Conservation (phyloP, 2,888 invertebrate genomes). For the Orthonychiurus folsomi region DNA sequence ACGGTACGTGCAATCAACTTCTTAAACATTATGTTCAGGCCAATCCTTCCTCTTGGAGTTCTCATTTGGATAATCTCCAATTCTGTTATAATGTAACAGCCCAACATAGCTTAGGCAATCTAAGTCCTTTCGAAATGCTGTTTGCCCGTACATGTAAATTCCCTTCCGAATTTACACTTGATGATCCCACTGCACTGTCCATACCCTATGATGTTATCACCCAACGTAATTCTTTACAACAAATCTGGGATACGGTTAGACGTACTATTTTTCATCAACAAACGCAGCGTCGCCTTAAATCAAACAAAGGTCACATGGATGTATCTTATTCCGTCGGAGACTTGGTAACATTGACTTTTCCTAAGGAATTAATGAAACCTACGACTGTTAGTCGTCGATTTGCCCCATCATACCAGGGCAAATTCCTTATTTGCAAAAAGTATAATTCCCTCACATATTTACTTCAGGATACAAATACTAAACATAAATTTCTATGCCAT, state of each 20-base stretch:
- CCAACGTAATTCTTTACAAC: background rate
- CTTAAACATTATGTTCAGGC: slow-evolving; percentile 2
- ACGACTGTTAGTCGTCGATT: background rate
- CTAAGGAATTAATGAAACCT: background rate
- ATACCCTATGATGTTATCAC: background rate
- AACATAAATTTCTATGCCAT: background rate
- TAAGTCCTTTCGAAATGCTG: background rate
- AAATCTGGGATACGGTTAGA: background rate
- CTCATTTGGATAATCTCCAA: background rate
- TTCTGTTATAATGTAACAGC: background rate
- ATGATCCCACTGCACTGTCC: background rate
- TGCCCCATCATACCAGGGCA: background rate
- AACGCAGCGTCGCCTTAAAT: background rate
- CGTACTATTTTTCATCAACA: background rate
- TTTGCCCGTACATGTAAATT: background rate
- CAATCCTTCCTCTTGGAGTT: background rate
- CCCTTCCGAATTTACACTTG: background rate
- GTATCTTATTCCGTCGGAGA: background rate
- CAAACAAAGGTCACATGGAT: background rate
- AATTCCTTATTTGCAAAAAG: background rate
- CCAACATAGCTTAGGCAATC: background rate
- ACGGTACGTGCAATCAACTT: background rate
- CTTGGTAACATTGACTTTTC: background rate
- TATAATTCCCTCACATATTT: background rate
- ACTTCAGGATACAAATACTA: background rate